Evolutionary conservation across 64 coral and sea anemone genomes (phyloP), one percentile per base, ranked within the genome.

Genomic region (Orbicella faveolata): DNA sequence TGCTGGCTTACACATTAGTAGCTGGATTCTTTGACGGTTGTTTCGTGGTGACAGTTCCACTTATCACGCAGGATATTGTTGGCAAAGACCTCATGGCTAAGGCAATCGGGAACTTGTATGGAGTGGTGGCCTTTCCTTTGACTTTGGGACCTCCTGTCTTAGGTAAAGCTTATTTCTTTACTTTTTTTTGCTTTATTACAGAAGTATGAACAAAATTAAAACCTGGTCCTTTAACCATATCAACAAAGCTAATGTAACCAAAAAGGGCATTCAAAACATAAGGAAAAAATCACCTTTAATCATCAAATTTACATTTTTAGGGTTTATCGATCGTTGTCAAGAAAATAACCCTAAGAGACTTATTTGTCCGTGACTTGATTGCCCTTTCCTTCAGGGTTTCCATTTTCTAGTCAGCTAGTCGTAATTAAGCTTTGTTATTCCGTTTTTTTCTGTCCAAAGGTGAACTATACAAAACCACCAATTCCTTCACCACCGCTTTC

Each of bases 11-110:
- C 79, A 44, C 87, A 15, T 33, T 93, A 57, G 36, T 83, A 5
- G 79, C 79, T 89, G 92, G 92, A 52, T 93, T 93, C 41, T 93
- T 93, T 65, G 92, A 93, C 51, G 92, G 92, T 14, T 89, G 84
- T 48, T 93, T 93, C 59, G 85, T 88, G 9, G 86, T 93, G 4
- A 79, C 88, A 26, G 48, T 89, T 19, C 92, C 92, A 13, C 84
- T 89, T 48, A 75, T 93, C 34, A 93, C 83, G 4, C 77, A 83
- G 36, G 92, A 93, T 74, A 83, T 93, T 15, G 92, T 93, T 62
- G 92, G 92, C 7, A 80, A 63, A 73, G 86, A 88, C 0, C 77
- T 93, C 6, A 89, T 89, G 85, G 66, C 86, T 12, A 83, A 79
- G 41, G 87, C 92, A 26, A n/a, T 93, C 37, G 92, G 92, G 20